Conservation (phyloP, 2,113 vertebrate species). For the Nerophis lumbriciformis region DNA sequence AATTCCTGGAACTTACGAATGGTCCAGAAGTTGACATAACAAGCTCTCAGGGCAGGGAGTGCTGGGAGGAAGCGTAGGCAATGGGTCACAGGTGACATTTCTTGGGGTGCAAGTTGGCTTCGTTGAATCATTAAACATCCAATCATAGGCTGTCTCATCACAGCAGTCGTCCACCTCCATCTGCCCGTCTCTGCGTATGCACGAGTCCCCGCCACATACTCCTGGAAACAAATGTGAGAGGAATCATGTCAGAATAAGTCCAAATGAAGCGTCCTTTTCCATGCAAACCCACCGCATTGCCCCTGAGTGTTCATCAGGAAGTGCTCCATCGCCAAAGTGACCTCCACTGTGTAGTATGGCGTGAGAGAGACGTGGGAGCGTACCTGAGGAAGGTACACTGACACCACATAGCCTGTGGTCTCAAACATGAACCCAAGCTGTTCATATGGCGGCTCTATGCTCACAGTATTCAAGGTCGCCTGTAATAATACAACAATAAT, state of each 20-base stretch:
- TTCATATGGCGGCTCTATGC: conserved; percentile 50
- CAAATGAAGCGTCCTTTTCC: background rate
- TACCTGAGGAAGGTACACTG: conserved; percentile 53
- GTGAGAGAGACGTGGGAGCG: conserved; percentile 57
- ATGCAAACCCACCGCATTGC: conserved; percentile 66
- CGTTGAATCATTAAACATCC: conserved; percentile 48
- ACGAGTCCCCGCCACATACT: conserved; percentile 60
- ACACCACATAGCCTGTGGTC: conserved; percentile 35
- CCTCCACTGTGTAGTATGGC: conserved; percentile 24
- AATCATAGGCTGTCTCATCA: conserved; percentile 60
- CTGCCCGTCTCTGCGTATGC: conserved; percentile 54
- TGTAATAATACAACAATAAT: conserved; percentile 17
- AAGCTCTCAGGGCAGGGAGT: background rate
- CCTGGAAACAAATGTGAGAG: conserved; percentile 38
- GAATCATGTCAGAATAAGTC: background rate
- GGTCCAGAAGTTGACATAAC: conserved; percentile 49
- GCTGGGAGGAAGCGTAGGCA: rapidly evolving
- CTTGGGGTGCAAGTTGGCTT: conserved; percentile 53
- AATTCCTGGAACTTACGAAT: conserved; percentile 37
- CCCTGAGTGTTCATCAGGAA: conserved; percentile 69
- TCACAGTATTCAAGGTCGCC: conserved; percentile 53
- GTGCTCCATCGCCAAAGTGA: conserved; percentile 61
- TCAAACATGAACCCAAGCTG: conserved; percentile 55
- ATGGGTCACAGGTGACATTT: conserved; percentile 18
- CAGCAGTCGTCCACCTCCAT: conserved; percentile 60